Evolutionary conservation across 1,140 invertebrate species (phyloP), one percentile per base, ranked within the genome.

Genomic region (Euglossa dilemma): DNA sequence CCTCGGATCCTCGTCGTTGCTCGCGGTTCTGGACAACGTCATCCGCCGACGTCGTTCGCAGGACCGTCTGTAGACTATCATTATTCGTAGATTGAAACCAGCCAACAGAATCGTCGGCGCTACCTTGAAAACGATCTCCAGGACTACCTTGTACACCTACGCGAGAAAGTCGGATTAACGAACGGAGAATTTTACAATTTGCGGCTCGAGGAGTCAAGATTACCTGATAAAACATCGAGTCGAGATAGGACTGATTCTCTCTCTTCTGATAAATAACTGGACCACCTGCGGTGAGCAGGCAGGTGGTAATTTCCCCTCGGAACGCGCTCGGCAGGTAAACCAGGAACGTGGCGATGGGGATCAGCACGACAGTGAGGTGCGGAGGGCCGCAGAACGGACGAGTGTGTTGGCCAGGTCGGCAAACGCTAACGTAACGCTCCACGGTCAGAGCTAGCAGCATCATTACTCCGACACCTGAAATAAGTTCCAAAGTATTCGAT

Each of bases 401-500:
- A 84, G 96, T 92, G 94, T 95, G 94, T 75, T 91, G 91, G 20
- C 96, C 95, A 28, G 97, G 96, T 93, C 97, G 96, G 90, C 97
- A 98, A 3, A 98, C 97, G 59, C 97, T 97, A 6, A 97, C 95
- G 93, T 97, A 98, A 14, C 97, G 95, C 92, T 98, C 97, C 25
- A 97, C 94, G 18, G 97, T 98, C 84, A 98, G 95, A 20, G 97
- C 97, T 50, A 97, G 95, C 9, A 98, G 95, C 96, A 97, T 97
- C 93, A 98, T 95, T 0, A 97, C 97, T 20, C 97, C 96, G 6
- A 97, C 95, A 28, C 96, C 96, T 96, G 87, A 18, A 74, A 83
- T n/a, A 57, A 73, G n/a, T n/a, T n/a, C n/a, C n/a, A n/a, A n/a
- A n/a, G n/a, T n/a, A n/a, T n/a, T n/a, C n/a, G n/a, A 14, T 16